These are phyloP conservation scores for Nephrotoma appendiculata DNA, from an alignment of 2,888 invertebrate species.

Conservation along the genomic window DNA sequence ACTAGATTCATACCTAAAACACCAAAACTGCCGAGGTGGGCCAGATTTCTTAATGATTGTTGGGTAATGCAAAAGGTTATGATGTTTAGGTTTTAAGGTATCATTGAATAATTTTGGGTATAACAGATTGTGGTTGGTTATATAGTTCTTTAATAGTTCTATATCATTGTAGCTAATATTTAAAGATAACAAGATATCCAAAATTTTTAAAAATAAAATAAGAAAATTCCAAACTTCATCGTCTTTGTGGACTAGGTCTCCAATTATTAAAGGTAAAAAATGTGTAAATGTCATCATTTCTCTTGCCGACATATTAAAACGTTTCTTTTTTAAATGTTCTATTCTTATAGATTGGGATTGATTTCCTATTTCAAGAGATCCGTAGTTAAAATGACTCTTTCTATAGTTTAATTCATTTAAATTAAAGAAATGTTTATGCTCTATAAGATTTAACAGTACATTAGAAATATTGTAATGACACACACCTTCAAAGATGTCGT, in stretches of 20 bases:
- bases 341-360: background rate
- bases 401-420: background rate
- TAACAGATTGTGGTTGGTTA: background rate
- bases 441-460: background rate
- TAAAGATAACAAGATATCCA: background rate
- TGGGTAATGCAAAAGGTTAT: background rate
- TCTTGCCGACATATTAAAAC: background rate
- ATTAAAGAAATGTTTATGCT: background rate
- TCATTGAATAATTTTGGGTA: background rate
- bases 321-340: background rate
- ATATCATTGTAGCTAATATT: background rate
- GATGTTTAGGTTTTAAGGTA: background rate
- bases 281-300: background rate
- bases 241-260: background rate
- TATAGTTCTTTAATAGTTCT: background rate
- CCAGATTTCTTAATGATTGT: background rate
- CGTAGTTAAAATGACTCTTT: background rate
- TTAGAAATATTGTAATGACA: background rate
- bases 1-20: background rate
- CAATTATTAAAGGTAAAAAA: background rate
- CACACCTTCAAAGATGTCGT: slow-evolving; percentile 1
- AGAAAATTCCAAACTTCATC: background rate
- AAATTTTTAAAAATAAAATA: background rate
- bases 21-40: background rate
- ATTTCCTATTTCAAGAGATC: background rate